A percentile compares a stretch with the other conserved stretches of the same genome.
Evolutionary conservation across 2,888 invertebrate genomes (phyloP).

Genomic region (Protodeltote pygarga): DNA sequence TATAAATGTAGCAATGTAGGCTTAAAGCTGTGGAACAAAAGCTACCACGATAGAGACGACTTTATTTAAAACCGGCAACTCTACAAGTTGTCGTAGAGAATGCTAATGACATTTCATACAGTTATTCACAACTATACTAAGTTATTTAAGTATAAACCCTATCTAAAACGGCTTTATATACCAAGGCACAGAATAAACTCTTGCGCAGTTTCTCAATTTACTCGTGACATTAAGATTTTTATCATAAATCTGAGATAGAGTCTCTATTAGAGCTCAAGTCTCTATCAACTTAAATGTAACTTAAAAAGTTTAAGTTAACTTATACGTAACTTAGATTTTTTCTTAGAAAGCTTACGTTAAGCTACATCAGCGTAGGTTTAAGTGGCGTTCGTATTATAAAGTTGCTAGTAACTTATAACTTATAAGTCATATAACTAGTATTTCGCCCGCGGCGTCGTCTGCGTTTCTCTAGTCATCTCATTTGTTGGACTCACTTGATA

Average conservation of each 20-base stretch:
- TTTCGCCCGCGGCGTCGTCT: conserved; percentile 40
- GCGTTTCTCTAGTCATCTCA: conserved; percentile 40
- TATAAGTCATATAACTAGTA: conserved; percentile 35
- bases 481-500: conserved; percentile 33
- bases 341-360: conserved; percentile 35
- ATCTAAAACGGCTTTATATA: conserved; percentile 7
- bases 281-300: conserved; percentile 7
- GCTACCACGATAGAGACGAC: conserved; percentile 14
- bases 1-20: conserved; percentile 3
- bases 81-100: conserved; percentile 38
- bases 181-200: background rate
- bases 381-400: conserved; percentile 31
- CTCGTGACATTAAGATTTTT: conserved; percentile 8
- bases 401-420: conserved; percentile 37
- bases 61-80: conserved; percentile 35
- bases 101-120: conserved; percentile 40
- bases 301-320: conserved; percentile 1
- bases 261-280: conserved; percentile 3
- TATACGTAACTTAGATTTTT: conserved; percentile 19
- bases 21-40: too few species aligned
- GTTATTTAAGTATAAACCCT: conserved; percentile 12
- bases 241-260: conserved; percentile 13
- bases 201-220: conserved; percentile 1
- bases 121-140: conserved; percentile 26
- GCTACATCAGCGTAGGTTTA: conserved; percentile 35